phyloP scores from a whole-genome alignment of 2,113 vertebrate genomes.

The Sebastes schlegelii region DNA sequence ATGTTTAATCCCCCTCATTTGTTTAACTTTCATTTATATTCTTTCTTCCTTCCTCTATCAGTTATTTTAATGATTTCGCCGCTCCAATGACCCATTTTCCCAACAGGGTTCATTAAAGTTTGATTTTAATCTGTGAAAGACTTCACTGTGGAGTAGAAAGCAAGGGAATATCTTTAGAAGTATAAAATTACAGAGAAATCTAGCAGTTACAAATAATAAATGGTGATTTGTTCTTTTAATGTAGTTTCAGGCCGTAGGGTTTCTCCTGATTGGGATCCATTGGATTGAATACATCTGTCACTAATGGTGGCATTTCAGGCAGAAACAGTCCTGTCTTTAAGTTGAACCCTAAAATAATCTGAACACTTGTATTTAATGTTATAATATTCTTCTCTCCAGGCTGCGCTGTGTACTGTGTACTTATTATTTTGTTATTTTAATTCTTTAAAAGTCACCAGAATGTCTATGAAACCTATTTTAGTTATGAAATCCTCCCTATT shows the following conservation, averaged over 20 bases:
- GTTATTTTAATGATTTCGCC: constrained; percentile 22
- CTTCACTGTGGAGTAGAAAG: constrained; percentile 3
- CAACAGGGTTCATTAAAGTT: constrained; percentile 40
- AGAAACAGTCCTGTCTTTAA: too few relatives aligned
- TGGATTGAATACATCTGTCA: neutral
- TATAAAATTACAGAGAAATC: constrained; percentile 14
- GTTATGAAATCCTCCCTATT: too few relatives aligned
- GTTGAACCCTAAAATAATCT: neutral
- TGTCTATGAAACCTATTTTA: too few relatives aligned
- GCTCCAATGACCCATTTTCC: neutral
- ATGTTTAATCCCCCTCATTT: constrained; percentile 26
- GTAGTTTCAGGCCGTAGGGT: neutral
- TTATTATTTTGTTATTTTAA: too few relatives aligned
- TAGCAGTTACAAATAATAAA: too few relatives aligned
- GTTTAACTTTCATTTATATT: constrained; percentile 20
- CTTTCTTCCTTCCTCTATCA: neutral
- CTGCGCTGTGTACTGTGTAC: too few relatives aligned
- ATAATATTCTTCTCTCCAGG: neutral
- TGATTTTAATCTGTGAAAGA: constrained; percentile 36
- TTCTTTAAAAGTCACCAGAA: too few relatives aligned
- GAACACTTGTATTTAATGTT: neutral
- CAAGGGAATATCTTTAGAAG: neutral
- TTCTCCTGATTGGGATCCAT: neutral
- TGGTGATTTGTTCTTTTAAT: neutral
- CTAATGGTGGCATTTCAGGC: neutral